These are phyloP conservation scores for Sialis fuliginosa DNA, from an alignment of 2,888 invertebrate species.

Conservation along the genomic window DNA sequence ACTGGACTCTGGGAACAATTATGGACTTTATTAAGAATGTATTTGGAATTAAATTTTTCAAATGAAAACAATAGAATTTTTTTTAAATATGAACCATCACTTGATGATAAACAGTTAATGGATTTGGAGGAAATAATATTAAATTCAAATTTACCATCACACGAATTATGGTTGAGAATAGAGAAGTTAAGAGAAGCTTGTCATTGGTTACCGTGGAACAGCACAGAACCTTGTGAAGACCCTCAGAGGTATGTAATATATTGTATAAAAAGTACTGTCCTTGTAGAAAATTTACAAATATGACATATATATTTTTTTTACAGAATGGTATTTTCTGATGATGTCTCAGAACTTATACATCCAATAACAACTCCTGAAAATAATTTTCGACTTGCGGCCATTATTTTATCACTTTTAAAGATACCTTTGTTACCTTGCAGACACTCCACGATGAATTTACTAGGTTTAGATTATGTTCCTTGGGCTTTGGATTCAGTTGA, in stretches of 20 bases:
- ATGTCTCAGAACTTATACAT: conserved; percentile 48
- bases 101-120: conserved; percentile 30
- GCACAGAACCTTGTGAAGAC: conserved; percentile 33
- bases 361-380: conserved; percentile 40
- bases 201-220: conserved; percentile 43
- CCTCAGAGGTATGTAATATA: conserved; percentile 35
- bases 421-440: conserved; percentile 35
- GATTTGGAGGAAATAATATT: conserved; percentile 44
- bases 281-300: too few species aligned
- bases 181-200: conserved; percentile 55
- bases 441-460: conserved; percentile 25
- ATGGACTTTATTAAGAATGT: conserved; percentile 50
- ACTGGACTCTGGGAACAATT: conserved; percentile 59
- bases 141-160: conserved; percentile 43
- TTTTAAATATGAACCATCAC: conserved; percentile 15
- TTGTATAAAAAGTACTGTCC: too few species aligned
- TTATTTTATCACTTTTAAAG: conserved; percentile 38
- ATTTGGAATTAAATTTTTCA: conserved; percentile 45
- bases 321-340: conserved; percentile 32
- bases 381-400: conserved; percentile 38
- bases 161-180: conserved; percentile 56
- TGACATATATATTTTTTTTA: too few species aligned
- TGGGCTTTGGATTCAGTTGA: conserved; percentile 33
- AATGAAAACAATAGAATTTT: conserved; percentile 16
- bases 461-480: conserved; percentile 25